Conservation (phyloP, 2,797 vertebrate genomes). For the Rhabdomys pumilio region DNA sequence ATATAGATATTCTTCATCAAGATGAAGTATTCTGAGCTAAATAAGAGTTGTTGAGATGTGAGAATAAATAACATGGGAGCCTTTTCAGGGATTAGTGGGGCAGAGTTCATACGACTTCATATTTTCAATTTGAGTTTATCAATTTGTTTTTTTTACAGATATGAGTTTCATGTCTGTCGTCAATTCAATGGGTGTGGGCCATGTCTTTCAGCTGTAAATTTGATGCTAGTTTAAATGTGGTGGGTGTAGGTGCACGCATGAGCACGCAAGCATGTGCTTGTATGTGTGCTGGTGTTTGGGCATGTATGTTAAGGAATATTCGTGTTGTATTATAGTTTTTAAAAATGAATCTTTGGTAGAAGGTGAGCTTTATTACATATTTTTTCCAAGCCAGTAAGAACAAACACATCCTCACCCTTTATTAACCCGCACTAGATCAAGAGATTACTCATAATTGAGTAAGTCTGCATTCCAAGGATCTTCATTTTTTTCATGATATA, state of each 20-base stretch:
- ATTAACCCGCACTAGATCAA: neutral
- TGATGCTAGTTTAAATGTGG: neutral
- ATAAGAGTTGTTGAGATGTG: neutral
- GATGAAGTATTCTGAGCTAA: neutral
- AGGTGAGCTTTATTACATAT: neutral
- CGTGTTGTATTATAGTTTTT: neutral
- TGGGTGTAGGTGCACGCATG: neutral
- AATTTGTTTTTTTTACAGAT: neutral
- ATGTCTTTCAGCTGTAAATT: neutral
- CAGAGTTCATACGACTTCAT: neutral
- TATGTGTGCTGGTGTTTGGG: neutral
- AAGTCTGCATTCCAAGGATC: neutral
- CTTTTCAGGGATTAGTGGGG: conserved; percentile 1
- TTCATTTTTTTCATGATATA: neutral
- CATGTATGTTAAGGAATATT: neutral
- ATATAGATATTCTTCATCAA: neutral
- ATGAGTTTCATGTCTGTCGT: conserved; percentile 3
- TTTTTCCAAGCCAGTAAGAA: neutral
- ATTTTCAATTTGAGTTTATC: neutral
- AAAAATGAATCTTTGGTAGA: neutral
- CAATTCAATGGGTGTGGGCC: neutral
- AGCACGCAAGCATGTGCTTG: no score
- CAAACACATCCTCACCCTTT: neutral
- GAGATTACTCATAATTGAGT: conserved; percentile 21
- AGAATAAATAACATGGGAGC: neutral